Evolutionary conservation across 2,113 vertebrate species (phyloP).

Genomic region (Dicentrarchus labrax): DNA sequence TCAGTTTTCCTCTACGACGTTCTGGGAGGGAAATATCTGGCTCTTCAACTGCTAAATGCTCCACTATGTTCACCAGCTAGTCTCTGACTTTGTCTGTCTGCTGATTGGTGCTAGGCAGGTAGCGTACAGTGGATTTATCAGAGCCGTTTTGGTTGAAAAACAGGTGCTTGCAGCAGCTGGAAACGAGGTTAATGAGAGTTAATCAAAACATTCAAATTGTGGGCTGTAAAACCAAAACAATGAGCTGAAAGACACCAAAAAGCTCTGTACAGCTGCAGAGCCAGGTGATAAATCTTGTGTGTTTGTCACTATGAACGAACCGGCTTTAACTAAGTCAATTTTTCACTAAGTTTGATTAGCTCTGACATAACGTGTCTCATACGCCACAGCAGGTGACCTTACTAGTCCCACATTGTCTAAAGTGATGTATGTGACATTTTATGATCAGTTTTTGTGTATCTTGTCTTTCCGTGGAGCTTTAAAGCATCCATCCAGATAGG

Average conservation of each 20-base stretch:
- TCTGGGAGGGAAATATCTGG: neutral
- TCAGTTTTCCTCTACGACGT: neutral
- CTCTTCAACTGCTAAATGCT: neutral
- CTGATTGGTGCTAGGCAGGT: too few relatives aligned
- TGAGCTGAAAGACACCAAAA: neutral
- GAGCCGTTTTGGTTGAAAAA: neutral
- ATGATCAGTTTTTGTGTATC: neutral
- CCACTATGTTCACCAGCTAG: neutral
- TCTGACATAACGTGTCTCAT: neutral
- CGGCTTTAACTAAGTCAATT: neutral
- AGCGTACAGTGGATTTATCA: neutral
- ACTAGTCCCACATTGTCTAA: neutral
- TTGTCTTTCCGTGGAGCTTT: conserved; percentile 2
- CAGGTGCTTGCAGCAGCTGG: neutral
- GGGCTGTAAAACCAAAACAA: neutral
- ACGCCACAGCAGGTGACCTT: neutral
- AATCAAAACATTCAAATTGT: neutral
- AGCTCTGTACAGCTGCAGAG: neutral
- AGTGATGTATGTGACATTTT: neutral
- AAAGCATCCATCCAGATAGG: neutral
- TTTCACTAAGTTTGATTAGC: neutral
- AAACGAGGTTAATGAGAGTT: neutral
- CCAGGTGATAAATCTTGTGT: neutral
- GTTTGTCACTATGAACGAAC: neutral
- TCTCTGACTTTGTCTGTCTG: neutral